Base-by-base conservation (phyloP, 2,888 invertebrate genomes). In the Coleophora flavipennella region DNA sequence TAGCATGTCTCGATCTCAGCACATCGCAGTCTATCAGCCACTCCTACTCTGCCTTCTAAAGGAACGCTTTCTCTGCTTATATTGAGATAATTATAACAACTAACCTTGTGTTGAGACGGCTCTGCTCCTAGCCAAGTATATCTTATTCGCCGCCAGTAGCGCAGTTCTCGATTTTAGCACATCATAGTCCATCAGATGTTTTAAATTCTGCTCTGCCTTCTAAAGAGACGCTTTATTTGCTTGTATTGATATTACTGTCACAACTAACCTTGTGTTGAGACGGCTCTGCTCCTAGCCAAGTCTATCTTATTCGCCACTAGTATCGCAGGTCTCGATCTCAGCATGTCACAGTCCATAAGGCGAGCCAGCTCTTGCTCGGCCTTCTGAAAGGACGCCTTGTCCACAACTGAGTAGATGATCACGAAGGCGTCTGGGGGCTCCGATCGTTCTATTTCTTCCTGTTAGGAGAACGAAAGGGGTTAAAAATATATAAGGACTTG, bases 231-330 rank as follows among this genome's bases (percentile, higher is more conserved):
- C 91, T 72, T 94, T 94, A 83, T 95, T 95, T 51, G 96, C 94
- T 55, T 20, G 20, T 20, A 20, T 6, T 20, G 6, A 20, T 20
- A 4, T 20, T 20, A 4, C 20, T 20, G 3, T 20, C 20, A 4
- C 20, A 4, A 20, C 41, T 41, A 46, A 97, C 97, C 97, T 89
- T 97, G 96, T 20, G 92, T 90, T 7, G 94, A 92, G 35, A 97
- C 94, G 20, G 93, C 91, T 65, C 96, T 88, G 66, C 95, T 93
- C 53, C 97, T 87, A 27, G 95, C 97, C 62, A 97, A 86, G 80
- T 97, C 97, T 49, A 96, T 94, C 85, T 97, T 97, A 79, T 97
- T 97, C 38, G 91, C 97, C 13, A 96, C 96, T 39, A 97, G 84
- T 46, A 97, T 91, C 32, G 93, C 91, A 0, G 96, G 93, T 52